Evolutionary conservation across 2,888 invertebrate species (phyloP), one percentile per base, ranked within the genome.

Genomic region (Melanostoma scalare): DNA sequence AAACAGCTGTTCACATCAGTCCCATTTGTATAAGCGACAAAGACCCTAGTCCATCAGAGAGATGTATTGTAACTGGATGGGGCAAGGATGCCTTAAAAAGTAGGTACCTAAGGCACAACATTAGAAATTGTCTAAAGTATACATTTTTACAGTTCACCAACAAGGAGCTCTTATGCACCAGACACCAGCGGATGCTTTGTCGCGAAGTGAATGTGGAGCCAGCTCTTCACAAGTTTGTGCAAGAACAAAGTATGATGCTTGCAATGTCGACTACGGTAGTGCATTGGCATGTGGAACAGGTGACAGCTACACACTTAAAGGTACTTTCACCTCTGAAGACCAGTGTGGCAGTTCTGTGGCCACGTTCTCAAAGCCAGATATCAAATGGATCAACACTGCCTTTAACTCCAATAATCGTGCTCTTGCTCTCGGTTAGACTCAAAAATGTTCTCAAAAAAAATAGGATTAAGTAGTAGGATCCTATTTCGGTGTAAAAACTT

Each of bases 1-100:
- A 94, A 60, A 92, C 94, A 55, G 94, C 95, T 55, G 93, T 94
- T 84, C 96, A 96, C 87, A 94, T 97, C 63, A 94, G 94, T 87
- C 94, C 95, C 0, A 94, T 96, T 50, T 96, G 96, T 88, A 91
- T 96, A 53, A 94, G 94, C 81, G 93, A 93, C 0, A 93, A 93
- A 75, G 94, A 94, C 76, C 93, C 93, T 38, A 89, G 87, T 33
- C 87, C 89, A 85, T 90, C 89, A 1, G 93, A 93, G 42, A 93
- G 94, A 63, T 96, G 96, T 86, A 93, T 96, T 4, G 94, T 95
- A 0, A 96, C 96, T 65, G 96, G 96, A 60, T 97, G 96, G 96
- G 96, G 96, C 86, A 96, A 96, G 89, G 93, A 93, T 85, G 94
- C 95, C 4, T 89, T 96, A 61, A 94, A 95, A 93, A 93, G 96